These are phyloP conservation scores for Cyanoliseus patagonus DNA, from an alignment of 2,113 vertebrate species.

Conservation along the genomic window DNA sequence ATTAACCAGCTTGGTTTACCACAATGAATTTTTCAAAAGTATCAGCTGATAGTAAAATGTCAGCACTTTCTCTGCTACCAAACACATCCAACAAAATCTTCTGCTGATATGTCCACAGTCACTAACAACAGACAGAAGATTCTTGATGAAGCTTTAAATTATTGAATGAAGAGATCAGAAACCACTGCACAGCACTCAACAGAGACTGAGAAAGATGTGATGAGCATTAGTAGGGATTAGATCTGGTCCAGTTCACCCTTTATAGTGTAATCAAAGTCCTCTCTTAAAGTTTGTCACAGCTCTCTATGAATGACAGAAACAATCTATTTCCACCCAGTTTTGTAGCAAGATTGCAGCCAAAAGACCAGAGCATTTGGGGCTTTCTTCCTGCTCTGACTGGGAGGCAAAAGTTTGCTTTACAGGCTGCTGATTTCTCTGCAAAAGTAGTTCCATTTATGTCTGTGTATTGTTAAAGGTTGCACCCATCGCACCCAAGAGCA, in stretches of 20 bases:
- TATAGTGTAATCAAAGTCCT: neutral
- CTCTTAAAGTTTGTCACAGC: neutral
- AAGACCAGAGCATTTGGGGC: neutral
- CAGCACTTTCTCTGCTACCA: neutral
- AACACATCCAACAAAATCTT: neutral
- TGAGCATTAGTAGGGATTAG: neutral
- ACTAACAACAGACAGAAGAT: neutral
- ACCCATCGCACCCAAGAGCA: neutral
- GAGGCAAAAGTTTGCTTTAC: constrained; percentile 19
- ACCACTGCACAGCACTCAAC: neutral
- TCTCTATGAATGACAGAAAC: neutral
- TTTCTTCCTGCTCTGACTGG: neutral
- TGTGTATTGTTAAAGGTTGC: neutral
- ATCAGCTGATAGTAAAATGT: neutral
- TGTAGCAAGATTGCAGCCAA: neutral
- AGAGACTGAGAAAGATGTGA: neutral
- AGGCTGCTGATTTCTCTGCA: constrained; percentile 35
- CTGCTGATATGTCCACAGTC: neutral
- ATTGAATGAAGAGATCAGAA: neutral
- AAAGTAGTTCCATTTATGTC: constrained; percentile 32
- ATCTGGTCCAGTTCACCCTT: neutral
- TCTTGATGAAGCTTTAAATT: neutral
- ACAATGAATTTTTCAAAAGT: neutral
- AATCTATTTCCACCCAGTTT: neutral
- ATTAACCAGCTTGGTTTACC: neutral